phyloP scores from a whole-genome alignment of 1,140 invertebrate genomes.

The Orussus abietinus region DNA sequence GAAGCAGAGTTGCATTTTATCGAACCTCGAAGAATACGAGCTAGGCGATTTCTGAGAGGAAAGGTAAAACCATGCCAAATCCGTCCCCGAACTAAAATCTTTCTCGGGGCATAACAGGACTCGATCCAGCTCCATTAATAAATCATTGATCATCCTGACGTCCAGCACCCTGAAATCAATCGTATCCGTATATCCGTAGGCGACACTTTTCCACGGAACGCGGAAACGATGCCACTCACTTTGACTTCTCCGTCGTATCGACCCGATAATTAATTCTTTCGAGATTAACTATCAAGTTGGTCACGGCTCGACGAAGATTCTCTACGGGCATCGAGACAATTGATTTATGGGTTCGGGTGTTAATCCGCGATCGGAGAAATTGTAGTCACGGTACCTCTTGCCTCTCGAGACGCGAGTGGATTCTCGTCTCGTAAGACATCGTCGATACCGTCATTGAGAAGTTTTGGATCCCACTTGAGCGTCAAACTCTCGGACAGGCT shows the following conservation, averaged over 20 bases:
- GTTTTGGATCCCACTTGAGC: conserved; percentile 38
- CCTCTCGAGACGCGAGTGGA: conserved; percentile 13
- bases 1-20: too few species aligned
- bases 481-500: conserved; percentile 43
- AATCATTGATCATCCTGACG: conserved; percentile 42
- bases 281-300: conserved; percentile 15
- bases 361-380: too few species aligned
- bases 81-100: conserved; percentile 52
- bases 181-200: too few species aligned
- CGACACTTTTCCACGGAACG: too few species aligned
- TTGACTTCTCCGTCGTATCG: conserved; percentile 19
- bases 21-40: too few species aligned
- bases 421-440: conserved; percentile 25
- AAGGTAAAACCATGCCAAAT: conserved; percentile 55
- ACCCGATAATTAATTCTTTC: conserved; percentile 25
- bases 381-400: conserved; percentile 28
- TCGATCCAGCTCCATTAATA: conserved; percentile 37
- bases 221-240: conserved; percentile 19
- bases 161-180: conserved; percentile 36
- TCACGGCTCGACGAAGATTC: too few species aligned
- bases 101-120: conserved; percentile 35
- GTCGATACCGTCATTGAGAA: conserved; percentile 30
- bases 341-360: too few species aligned
- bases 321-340: too few species aligned
- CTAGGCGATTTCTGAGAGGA: too few species aligned